A percentile compares a stretch with the other conserved stretches of the same genome.
These are phyloP conservation scores for Limnothrissa miodon DNA, from an alignment of 2,113 vertebrate species.

Conservation along the genomic window DNA sequence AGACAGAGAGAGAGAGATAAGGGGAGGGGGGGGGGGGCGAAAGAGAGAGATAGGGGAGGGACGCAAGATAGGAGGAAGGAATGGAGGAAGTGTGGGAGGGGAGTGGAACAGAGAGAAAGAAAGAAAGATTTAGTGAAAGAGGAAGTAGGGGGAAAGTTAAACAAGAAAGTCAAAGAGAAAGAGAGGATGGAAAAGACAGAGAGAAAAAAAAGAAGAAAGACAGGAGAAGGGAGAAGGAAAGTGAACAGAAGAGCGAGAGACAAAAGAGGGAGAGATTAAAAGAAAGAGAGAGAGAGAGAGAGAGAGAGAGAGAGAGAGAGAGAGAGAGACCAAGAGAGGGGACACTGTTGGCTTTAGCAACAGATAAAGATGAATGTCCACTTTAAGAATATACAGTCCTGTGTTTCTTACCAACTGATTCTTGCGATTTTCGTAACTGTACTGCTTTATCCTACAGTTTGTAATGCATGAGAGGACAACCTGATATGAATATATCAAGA, in stretches of 20 bases:
- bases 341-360: neutral
- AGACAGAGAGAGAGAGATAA: constrained; percentile 32
- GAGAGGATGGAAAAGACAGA: neutral
- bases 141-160: neutral
- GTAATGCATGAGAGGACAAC: neutral
- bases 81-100: no score
- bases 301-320: neutral
- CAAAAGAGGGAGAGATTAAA: neutral
- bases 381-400: neutral
- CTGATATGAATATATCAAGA: neutral
- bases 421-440: neutral
- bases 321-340: neutral
- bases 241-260: neutral
- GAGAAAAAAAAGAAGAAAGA: neutral
- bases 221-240: neutral
- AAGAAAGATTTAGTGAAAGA: constrained; percentile 7
- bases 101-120: neutral
- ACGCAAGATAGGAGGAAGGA: neutral
- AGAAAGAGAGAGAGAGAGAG: neutral
- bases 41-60: neutral
- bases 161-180: neutral
- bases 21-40: neutral
- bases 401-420: neutral
- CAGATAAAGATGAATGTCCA: neutral
- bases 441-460: neutral